phyloP scores from a whole-genome alignment of 2,888 invertebrate genomes.

The Neelides folsomi region DNA sequence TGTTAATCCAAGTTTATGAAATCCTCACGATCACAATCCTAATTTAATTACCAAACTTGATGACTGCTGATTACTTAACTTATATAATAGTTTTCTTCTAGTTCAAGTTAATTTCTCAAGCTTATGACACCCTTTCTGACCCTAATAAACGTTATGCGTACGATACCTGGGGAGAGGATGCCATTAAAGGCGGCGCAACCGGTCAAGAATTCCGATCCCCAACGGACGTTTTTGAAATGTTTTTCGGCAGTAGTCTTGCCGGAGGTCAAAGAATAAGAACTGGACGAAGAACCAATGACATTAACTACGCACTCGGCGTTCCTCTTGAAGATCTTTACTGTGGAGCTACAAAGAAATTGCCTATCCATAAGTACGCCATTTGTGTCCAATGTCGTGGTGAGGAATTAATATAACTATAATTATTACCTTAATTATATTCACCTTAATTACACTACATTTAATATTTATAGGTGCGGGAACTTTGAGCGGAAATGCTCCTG shows the following conservation, averaged over 20 bases:
- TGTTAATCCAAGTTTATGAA: too few species aligned
- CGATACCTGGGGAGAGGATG: conserved; percentile 71
- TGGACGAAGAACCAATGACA: conserved; percentile 73
- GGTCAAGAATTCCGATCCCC: conserved; percentile 70
- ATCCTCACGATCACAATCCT: too few species aligned
- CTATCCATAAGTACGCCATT: conserved; percentile 85
- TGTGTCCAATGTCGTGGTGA: conserved; percentile 89
- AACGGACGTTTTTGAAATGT: conserved; percentile 98
- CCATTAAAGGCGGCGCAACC: conserved; percentile 45
- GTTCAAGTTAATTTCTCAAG: conserved; percentile 95
- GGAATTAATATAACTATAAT: neutral
- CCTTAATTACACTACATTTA: neutral
- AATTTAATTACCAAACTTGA: too few species aligned
- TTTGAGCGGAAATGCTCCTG: conserved; percentile 66
- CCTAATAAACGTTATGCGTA: conserved; percentile 82
- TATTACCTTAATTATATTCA: neutral
- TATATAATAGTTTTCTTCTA: conserved; percentile 31
- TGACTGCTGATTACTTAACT: too few species aligned
- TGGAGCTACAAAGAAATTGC: conserved; percentile 80
- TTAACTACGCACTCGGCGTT: conserved; percentile 82
- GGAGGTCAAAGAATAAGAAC: conserved; percentile 44
- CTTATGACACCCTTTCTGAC: conserved; percentile 93
- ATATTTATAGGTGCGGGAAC: conserved; percentile 57
- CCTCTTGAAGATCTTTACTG: conserved; percentile 89
- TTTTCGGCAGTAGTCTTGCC: conserved; percentile 50